Base-by-base conservation (phyloP, 2,888 invertebrate species). In the Gonocerus acuteangulatus region DNA sequence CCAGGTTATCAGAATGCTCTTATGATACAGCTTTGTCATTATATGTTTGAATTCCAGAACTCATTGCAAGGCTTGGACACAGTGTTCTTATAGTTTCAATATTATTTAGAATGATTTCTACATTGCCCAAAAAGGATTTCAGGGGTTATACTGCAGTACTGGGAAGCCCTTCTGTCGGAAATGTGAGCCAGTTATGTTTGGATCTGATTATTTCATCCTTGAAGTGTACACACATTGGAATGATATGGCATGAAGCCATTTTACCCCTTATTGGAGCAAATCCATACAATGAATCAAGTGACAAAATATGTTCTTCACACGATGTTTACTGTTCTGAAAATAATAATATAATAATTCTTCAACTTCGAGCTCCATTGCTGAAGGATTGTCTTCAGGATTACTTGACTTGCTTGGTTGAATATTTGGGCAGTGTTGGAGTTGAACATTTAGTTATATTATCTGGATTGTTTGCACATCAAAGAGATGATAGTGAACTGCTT, bases 131-230 rank as follows among this genome's bases (percentile, higher is more conserved):
- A 19, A 18, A 47, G 2, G 48, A 56, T 44, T 57, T 51, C 23
- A 39, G 42, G 32, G 60, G 48, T 7, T 54, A 32, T 32, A 54
- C 42, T 21, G 66, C 62, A 2, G 44, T 66, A 16, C 19, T 66
- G 36, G 66, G 64, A 9, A 48, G 64, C 27, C 64, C 66, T 1
- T 88, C 91, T 19, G 88, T 94, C n/a, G 95, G 94, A 61, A 95
- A 95, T 78, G 89, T 93, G 13, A 91, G 88, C 0, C 95, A 95
- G 76, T 75, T 95, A 62, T 80, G 88, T 2, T 82, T 86, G 57
- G 95, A 95, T 76, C 77, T 95, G 69, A 71, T 95, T 6, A 84
- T 95, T 68, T 82, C 86, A 7, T 86, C 86, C 4, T 75, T 88
- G 60, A 72, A 80, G 64, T 79, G 88, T 71, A 76, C 79, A 63